These are phyloP conservation scores for Steatornis caripensis DNA, from an alignment of 2,113 vertebrate genomes.

Conservation along the genomic window DNA sequence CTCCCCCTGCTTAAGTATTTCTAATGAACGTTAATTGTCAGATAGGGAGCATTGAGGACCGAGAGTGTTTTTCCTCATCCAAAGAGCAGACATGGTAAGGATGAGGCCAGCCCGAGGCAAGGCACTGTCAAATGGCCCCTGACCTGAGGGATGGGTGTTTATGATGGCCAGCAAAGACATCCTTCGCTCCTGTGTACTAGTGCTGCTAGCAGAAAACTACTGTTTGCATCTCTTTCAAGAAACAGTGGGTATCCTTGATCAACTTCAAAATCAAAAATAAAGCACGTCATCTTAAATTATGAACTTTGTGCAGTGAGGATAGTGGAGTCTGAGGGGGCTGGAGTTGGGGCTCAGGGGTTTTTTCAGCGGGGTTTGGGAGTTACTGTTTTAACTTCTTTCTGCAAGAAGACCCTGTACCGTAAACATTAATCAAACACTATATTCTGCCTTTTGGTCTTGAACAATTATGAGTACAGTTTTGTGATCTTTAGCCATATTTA, in stretches of 20 bases:
- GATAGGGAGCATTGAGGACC: neutral
- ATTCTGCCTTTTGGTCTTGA: conserved; percentile 69
- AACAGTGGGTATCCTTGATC: neutral
- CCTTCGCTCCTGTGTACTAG: neutral
- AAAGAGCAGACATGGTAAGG: neutral
- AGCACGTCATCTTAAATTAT: neutral
- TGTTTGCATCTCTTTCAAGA: neutral
- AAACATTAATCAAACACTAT: conserved; percentile 72
- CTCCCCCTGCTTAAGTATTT: neutral
- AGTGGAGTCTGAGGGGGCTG: neutral
- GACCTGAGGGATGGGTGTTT: neutral
- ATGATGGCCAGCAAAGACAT: neutral
- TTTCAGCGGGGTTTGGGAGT: neutral
- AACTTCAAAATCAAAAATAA: neutral
- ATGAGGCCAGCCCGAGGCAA: neutral
- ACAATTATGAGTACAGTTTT: conserved; percentile 71
- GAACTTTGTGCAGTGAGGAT: neutral
- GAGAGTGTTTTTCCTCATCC: neutral
- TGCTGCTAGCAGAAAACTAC: neutral
- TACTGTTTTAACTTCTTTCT: conserved; percentile 37
- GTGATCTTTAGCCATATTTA: conserved; percentile 80
- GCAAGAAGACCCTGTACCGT: conserved; percentile 49
- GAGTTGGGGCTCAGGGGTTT: accelerated
- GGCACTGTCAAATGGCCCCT: neutral
- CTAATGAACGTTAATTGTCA: neutral